These are phyloP conservation scores for Subacronicta megacephala DNA, from an alignment of 2,888 invertebrate species.

Conservation along the genomic window DNA sequence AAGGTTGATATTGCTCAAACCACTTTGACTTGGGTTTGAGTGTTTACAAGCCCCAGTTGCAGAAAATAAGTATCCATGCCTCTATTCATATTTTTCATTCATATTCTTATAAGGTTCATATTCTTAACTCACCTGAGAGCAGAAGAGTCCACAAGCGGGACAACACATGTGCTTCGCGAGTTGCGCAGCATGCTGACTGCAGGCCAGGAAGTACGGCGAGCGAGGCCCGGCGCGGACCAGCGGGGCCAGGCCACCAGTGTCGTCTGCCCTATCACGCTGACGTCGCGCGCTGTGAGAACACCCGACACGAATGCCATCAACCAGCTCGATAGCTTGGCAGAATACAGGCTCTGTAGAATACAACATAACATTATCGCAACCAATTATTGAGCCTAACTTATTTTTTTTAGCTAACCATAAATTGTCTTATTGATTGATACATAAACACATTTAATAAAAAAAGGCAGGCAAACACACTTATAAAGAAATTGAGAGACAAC, in stretches of 20 bases:
- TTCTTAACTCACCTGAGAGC: slow-evolving; percentile 92
- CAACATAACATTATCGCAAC: background rate
- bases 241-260: slow-evolving; percentile 71
- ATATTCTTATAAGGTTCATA: too few relatives aligned
- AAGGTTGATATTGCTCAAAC: too few relatives aligned
- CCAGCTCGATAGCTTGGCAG: slow-evolving; percentile 94
- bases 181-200: slow-evolving; percentile 93
- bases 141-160: slow-evolving; percentile 96
- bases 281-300: slow-evolving; percentile 92
- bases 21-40: too few relatives aligned
- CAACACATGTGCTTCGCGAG: slow-evolving; percentile 96
- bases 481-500: too few relatives aligned
- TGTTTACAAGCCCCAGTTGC: too few relatives aligned
- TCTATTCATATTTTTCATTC: too few relatives aligned
- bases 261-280: slow-evolving; percentile 38
- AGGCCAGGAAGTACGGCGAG: slow-evolving; percentile 94
- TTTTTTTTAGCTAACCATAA: too few relatives aligned
- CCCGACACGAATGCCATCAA: slow-evolving; percentile 93
- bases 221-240: slow-evolving; percentile 92
- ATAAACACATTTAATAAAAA: too few relatives aligned
- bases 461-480: too few relatives aligned
- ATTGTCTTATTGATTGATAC: too few relatives aligned
- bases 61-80: too few relatives aligned
- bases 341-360: slow-evolving; percentile 86
- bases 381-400: too few relatives aligned